phyloP scores from a whole-genome alignment of 2,888 invertebrate genomes.

The Melangyna quadrimaculata region DNA sequence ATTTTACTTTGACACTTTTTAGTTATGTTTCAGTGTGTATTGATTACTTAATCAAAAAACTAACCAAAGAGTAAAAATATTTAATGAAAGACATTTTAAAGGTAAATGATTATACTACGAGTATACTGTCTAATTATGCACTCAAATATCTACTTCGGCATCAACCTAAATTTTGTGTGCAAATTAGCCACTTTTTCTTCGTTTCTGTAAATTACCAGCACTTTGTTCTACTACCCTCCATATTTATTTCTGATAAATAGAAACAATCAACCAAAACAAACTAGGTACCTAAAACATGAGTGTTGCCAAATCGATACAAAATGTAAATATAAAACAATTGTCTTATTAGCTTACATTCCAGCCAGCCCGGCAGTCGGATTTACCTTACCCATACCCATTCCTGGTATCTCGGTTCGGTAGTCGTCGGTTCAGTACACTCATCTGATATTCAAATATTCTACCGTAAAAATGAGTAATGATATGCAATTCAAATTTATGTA shows the following conservation, averaged over 20 bases:
- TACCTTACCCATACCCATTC: background rate
- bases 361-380: background rate
- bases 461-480: background rate
- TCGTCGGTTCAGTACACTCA: too few species aligned
- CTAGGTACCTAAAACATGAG: background rate
- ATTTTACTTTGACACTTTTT: too few species aligned
- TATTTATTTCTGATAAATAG: background rate
- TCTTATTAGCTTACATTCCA: background rate
- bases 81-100: background rate
- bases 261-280: background rate
- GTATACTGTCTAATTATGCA: background rate
- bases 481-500: constrained; percentile 1
- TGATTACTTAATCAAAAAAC: too few species aligned
- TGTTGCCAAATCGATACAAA: constrained; percentile 7
- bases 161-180: background rate
- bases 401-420: background rate
- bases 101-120: background rate
- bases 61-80: too few species aligned
- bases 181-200: background rate
- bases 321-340: background rate
- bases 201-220: background rate
- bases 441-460: background rate
- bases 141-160: background rate
- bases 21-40: too few species aligned
- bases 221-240: too few species aligned